phyloP scores from a whole-genome alignment of 2,113 vertebrate species.

The Parotia lawesii region DNA sequence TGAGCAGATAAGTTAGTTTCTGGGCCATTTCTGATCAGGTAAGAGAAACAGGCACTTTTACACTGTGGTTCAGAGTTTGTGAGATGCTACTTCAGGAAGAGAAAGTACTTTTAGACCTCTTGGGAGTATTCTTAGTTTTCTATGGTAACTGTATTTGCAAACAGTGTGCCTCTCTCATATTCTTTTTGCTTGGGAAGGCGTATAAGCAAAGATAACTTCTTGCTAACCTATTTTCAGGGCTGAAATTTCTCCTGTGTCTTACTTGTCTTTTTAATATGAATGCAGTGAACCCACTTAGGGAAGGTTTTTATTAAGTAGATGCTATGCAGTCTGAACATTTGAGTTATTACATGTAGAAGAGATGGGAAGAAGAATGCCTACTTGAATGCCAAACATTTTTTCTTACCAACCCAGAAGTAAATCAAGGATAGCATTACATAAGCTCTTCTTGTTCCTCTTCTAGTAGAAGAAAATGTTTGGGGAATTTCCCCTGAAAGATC shows the following conservation, averaged over 20 bases:
- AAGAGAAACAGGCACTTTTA: neutral
- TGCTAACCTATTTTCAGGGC: neutral
- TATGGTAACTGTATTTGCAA: neutral
- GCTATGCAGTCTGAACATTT: neutral
- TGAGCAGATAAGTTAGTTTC: neutral
- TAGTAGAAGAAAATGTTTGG: neutral
- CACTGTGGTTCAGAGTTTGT: neutral
- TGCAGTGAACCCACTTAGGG: neutral
- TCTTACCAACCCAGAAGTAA: neutral
- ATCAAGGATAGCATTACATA: neutral
- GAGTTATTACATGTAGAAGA: neutral
- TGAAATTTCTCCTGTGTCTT: neutral
- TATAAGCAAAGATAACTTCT: neutral
- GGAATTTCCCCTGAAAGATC: neutral
- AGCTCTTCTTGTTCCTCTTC: neutral
- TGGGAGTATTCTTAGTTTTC: neutral
- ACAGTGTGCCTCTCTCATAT: neutral
- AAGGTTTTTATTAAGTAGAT: neutral
- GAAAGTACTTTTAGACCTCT: neutral
- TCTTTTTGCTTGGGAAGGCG: neutral
- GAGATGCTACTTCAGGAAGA: neutral
- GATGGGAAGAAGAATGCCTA: neutral
- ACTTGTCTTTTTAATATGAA: neutral
- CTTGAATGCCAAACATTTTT: slow-evolving; percentile 11
- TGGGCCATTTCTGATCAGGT: neutral